Evolutionary conservation across 2,113 vertebrate species (phyloP), one percentile per base, ranked within the genome.

Genomic region (Petromus typicus): DNA sequence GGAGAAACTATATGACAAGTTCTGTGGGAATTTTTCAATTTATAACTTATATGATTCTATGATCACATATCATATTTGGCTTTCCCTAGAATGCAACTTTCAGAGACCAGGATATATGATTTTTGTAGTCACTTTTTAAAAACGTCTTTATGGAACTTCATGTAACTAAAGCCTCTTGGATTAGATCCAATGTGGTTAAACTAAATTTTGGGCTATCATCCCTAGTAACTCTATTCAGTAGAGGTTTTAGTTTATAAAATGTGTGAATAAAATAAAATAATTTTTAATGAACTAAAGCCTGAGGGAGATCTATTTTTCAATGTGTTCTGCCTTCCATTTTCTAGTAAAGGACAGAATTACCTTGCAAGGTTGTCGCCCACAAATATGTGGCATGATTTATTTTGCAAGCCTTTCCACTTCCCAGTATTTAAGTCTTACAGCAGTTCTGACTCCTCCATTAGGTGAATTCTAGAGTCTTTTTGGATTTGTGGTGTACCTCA

Each of bases 131-230:
- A 85, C 37, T 54, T 79, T 95, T 95, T 92, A 76, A 86, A 66
- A 56, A 81, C 86, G 59, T 83, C 37, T 27, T 81, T 71, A 51
- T 64, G 85, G 71, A 81, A 82, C 12, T 82, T 64, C 5, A n/a
- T n/a, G 43, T 37, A 95, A 91, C 61, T 67, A 86, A 92, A 96
- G 57, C 76, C 57, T 23, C 79, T 76, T 96, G 87, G 63, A 59
- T 71, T 90, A 57, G 3, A 13, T 84, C 51, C 92, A 95, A 71
- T 54, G 45, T 76, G 20, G 1, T 66, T 88, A 92, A 93, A 43
- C 17, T 10, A 64, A 69, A 51, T 90, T 85, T 40, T 94, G 76
- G 61, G 59, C 37, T 93, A 13, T 4, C 27, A 27, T 54, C 45
- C 57, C 18, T 16, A 75, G 13, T 63, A 45, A 64, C 57, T 93